Base-by-base conservation (phyloP, 2,888 invertebrate genomes). In the Drosophila diplacantha region DNA sequence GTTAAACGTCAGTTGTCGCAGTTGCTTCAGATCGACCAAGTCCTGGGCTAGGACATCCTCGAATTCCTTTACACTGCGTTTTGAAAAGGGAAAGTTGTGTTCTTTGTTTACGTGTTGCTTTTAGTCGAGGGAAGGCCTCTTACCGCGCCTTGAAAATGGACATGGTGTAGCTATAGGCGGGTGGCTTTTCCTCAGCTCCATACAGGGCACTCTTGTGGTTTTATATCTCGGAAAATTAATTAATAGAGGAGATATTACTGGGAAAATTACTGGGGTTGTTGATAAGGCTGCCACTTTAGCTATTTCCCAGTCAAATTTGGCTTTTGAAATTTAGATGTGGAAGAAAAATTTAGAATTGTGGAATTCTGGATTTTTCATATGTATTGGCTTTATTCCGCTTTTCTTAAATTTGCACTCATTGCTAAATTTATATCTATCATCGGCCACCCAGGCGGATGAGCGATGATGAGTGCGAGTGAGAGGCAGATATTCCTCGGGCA, bases 1-100 rank as follows among this genome's bases (percentile, higher is more conserved):
- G 89, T 94, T 92, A 84, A 96, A 96, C 75, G 95, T 93, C 52
- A 95, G 87, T 81, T 90, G 91, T 81, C 92, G 91, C 14, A 97
- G 89, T 72, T 90, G 89, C 53, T 90, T 90, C 58, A 94, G 88
- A 85, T 96, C 92, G 75, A 97, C 92, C 57, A 91, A 91, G 76
- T 95, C 93, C 71, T 91, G 89, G 12, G 91, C 89, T 29, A 96
- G 89, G 41, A 93, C 87, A 71, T 93, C 92, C 87, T 96, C 93
- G 86, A 96, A 95, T 80, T 94, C 93, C 89, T 93, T 93, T 72
- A 96, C 91, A 86, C 96, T 96, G 87, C 24, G n/a, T 14, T 26
- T 26, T 26, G 26, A 24, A 37, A 52, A 50, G 37, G 29, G 44
- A 44, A 44, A 44, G 44, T 44, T 29, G 18, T 43, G 12, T 18